These are phyloP conservation scores for Morinoia aosen DNA, from an alignment of 2,888 invertebrate genomes.

Conservation along the genomic window DNA sequence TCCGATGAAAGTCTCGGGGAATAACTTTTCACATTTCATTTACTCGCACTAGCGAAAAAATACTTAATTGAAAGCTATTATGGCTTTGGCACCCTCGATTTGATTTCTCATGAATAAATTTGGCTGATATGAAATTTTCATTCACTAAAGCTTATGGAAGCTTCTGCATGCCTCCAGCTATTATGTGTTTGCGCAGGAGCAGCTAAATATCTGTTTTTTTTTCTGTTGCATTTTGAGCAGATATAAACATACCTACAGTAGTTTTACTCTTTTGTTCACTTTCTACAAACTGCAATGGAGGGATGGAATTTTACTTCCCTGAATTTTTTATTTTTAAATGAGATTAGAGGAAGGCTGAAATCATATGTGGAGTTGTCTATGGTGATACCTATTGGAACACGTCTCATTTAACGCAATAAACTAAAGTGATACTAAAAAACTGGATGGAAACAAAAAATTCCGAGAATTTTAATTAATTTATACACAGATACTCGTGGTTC, in stretches of 20 bases:
- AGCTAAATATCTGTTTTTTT: too few relatives aligned
- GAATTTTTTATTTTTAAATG: not conserved
- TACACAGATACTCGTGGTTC: too few relatives aligned
- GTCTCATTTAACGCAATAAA: not conserved
- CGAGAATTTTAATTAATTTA: too few relatives aligned
- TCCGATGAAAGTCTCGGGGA: not conserved
- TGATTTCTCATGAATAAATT: not conserved
- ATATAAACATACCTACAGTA: not conserved
- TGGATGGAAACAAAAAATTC: not conserved
- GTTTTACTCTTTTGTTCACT: not conserved
- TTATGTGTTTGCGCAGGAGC: too few relatives aligned
- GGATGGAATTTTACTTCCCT: not conserved
- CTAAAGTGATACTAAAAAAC: not conserved
- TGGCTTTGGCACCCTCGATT: too few relatives aligned
- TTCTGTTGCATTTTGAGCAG: too few relatives aligned
- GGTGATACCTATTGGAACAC: not conserved
- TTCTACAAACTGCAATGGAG: not conserved
- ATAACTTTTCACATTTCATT: not conserved
- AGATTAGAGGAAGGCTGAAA: not conserved
- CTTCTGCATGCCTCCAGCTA: too few relatives aligned
- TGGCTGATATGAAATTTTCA: not conserved
- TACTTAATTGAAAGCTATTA: too few relatives aligned
- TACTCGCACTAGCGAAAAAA: not conserved
- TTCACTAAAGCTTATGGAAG: not conserved
- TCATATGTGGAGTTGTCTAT: not conserved